Conservation (phyloP, 2,113 vertebrate species). For the Eolophus roseicapilla region DNA sequence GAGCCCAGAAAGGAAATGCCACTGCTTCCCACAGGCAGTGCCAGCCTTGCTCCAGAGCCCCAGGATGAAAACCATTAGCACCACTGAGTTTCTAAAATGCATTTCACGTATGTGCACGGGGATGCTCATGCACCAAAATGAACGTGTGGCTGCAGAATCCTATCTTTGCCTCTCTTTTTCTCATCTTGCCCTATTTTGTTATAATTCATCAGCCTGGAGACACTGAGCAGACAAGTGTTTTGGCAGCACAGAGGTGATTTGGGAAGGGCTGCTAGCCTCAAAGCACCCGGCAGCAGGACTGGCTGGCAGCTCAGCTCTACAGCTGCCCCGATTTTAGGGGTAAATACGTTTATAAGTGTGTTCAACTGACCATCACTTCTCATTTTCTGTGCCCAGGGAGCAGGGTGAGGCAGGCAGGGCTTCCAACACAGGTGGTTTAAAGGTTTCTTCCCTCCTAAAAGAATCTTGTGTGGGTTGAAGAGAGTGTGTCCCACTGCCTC, state of each 20-base stretch:
- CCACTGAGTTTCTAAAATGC: accelerated
- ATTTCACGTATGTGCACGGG: not conserved
- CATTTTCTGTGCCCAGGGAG: not conserved
- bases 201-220: not conserved
- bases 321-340: not conserved
- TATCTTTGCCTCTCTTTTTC: accelerated
- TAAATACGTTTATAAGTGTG: not conserved
- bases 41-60: not conserved
- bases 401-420: not conserved
- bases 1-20: not conserved
- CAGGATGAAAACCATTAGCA: accelerated
- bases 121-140: not conserved
- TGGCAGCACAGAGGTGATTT: not conserved
- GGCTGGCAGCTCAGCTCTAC: not conserved
- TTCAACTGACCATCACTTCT: not conserved
- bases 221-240: not conserved
- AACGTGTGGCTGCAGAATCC: accelerated
- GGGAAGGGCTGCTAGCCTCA: not conserved
- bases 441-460: accelerated
- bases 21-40: not conserved
- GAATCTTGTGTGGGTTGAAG: not conserved
- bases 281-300: not conserved
- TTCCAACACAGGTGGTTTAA: not conserved
- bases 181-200: not conserved
- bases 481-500: accelerated